phyloP scores from a whole-genome alignment of 2,797 vertebrate genomes.

The Atherinosoma microstoma region DNA sequence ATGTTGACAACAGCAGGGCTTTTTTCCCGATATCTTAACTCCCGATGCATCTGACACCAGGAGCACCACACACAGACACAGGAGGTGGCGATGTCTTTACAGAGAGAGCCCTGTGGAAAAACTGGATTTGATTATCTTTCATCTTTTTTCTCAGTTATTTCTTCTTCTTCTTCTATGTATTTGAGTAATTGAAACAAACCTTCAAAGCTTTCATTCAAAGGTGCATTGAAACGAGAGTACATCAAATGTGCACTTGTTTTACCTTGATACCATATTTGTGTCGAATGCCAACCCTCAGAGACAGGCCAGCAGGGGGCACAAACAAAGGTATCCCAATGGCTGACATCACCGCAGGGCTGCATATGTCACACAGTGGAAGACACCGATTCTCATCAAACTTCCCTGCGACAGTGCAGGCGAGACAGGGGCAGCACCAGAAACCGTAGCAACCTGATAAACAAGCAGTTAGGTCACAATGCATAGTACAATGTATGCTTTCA shows the following conservation, averaged over 20 bases:
- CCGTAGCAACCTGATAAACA: slow-evolving; percentile 16
- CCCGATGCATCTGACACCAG: slow-evolving; percentile 31
- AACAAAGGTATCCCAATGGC: slow-evolving; percentile 25
- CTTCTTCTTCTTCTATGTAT: neutral
- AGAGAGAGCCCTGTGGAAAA: slow-evolving; percentile 16
- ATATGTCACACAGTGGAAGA: slow-evolving; percentile 64
- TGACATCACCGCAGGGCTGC: fast-evolving
- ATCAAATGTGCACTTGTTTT: neutral
- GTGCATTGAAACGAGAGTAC: neutral
- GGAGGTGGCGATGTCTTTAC: slow-evolving; percentile 26
- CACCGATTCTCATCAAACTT: slow-evolving; percentile 51
- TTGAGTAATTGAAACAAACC: neutral
- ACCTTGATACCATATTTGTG: slow-evolving; percentile 64
- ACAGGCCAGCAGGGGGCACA: slow-evolving; percentile 45
- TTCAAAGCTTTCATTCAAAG: neutral
- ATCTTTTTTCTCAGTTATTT: neutral
- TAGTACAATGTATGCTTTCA: too few species aligned
- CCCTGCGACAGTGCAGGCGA: slow-evolving; percentile 57
- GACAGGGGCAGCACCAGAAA: slow-evolving; percentile 72
- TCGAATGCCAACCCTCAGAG: slow-evolving; percentile 42
- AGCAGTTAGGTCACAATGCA: neutral
- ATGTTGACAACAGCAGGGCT: neutral
- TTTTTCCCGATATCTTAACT: slow-evolving; percentile 2
- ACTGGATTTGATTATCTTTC: neutral
- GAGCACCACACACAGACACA: slow-evolving; percentile 15